phyloP scores from a whole-genome alignment of 2,888 invertebrate species.

The Tiphia femorata region DNA sequence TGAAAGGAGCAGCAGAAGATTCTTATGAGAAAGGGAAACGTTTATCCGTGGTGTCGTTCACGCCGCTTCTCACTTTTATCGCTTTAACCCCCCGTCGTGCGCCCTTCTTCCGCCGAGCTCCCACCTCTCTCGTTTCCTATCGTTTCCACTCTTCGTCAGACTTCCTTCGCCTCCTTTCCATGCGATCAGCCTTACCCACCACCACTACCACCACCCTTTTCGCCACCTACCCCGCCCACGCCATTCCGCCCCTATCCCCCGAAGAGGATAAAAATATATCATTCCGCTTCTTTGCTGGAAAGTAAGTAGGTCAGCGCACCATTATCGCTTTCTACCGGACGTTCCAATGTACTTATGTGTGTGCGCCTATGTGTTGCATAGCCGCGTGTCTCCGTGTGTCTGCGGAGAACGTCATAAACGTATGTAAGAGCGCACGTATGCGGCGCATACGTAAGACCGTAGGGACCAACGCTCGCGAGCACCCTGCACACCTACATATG shows the following conservation, averaged over 20 bases:
- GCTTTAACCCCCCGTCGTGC: conserved; percentile 32
- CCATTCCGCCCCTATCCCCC: background rate
- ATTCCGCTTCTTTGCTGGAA: conserved; percentile 33
- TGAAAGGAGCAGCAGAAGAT: conserved; percentile 2
- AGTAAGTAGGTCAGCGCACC: conserved; percentile 44
- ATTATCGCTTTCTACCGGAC: conserved; percentile 48
- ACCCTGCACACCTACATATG: background rate
- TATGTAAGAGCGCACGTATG: no score
- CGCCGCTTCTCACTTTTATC: conserved; percentile 37
- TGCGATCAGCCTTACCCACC: background rate
- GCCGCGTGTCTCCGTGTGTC: no score
- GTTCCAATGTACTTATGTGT: conserved; percentile 14
- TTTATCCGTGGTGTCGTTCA: conserved; percentile 35
- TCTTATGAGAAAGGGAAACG: conserved; percentile 31
- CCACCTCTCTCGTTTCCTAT: conserved; percentile 25
- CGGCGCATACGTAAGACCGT: no score
- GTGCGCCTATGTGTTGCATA: background rate
- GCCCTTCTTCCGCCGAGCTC: no score
- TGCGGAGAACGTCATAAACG: background rate
- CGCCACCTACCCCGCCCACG: background rate
- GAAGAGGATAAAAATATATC: conserved; percentile 34
- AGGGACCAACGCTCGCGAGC: background rate
- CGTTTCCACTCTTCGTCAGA: conserved; percentile 19
- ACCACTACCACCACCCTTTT: background rate
- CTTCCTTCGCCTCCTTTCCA: background rate